A percentile compares a stretch with the other conserved stretches of the same genome.
phyloP scores from a whole-genome alignment of 2,888 invertebrate species.

The Psylliodes chrysocephalus region DNA sequence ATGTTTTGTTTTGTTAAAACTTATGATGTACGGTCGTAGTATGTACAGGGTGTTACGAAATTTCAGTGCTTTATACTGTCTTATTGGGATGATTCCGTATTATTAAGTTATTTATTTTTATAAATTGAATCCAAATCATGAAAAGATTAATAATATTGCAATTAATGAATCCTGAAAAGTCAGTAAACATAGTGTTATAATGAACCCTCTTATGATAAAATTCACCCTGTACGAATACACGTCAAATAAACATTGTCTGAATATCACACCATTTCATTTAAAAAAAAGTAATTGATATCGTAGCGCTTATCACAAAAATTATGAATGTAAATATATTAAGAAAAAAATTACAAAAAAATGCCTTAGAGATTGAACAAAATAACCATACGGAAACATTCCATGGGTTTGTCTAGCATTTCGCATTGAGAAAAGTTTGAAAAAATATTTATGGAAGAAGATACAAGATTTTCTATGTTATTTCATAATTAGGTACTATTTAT shows the following conservation, averaged over 20 bases:
- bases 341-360: constrained; percentile 34
- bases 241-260: neutral
- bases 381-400: constrained; percentile 45
- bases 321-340: constrained; percentile 25
- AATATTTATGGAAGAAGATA: no score
- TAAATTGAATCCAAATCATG: neutral
- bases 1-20: neutral
- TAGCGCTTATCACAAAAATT: constrained; percentile 19
- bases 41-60: constrained; percentile 3
- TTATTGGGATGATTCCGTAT: neutral
- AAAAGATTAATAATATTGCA: no score
- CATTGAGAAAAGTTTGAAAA: no score
- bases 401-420: neutral
- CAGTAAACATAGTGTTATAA: neutral
- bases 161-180: neutral
- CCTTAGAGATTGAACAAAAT: constrained; percentile 40
- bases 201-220: neutral
- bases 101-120: neutral
- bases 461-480: no score
- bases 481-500: no score
- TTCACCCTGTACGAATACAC: constrained; percentile 1
- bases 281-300: neutral
- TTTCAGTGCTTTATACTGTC: neutral
- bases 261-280: constrained; percentile 2
- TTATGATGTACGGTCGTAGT: neutral